These are phyloP conservation scores for Mallateleia sp. DNA, from an alignment of 2,888 invertebrate genomes.

Conservation along the genomic window DNA sequence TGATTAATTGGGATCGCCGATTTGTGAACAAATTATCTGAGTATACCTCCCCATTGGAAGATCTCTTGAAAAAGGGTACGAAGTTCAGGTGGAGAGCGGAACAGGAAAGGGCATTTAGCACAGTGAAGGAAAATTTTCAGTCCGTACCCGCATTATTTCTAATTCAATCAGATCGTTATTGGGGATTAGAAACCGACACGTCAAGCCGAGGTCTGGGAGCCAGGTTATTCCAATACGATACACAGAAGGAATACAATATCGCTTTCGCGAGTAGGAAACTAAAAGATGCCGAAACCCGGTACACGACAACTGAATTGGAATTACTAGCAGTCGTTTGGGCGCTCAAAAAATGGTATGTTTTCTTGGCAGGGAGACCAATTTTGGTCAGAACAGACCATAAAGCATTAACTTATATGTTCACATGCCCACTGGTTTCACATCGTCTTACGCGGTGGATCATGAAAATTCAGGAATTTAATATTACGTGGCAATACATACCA, in stretches of 20 bases:
- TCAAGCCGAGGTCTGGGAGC: background rate
- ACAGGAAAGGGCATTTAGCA: background rate
- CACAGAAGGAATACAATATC: background rate
- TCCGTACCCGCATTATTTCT: background rate
- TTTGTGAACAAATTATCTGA: background rate
- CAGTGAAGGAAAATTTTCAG: background rate
- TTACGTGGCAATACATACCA: too few relatives aligned
- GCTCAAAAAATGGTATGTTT: slow-evolving; percentile 9
- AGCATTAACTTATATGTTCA: too few relatives aligned
- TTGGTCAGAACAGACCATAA: too few relatives aligned
- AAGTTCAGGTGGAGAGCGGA: background rate
- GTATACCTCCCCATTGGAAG: background rate
- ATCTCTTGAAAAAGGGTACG: background rate
- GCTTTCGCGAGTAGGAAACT: slow-evolving; percentile 13
- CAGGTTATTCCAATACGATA: background rate
- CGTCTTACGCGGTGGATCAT: too few relatives aligned
- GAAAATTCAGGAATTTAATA: too few relatives aligned
- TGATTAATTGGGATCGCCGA: background rate
- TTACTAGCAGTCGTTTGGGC: slow-evolving; percentile 15
- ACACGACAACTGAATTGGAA: slow-evolving; percentile 3
- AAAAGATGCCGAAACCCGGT: background rate
- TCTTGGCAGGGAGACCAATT: too few relatives aligned
- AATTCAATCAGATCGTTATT: background rate
- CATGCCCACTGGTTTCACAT: too few relatives aligned
- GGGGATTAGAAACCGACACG: slow-evolving; percentile 5